Evolutionary conservation across 2,797 vertebrate genomes (phyloP).

Genomic region (Nannoperca australis): DNA sequence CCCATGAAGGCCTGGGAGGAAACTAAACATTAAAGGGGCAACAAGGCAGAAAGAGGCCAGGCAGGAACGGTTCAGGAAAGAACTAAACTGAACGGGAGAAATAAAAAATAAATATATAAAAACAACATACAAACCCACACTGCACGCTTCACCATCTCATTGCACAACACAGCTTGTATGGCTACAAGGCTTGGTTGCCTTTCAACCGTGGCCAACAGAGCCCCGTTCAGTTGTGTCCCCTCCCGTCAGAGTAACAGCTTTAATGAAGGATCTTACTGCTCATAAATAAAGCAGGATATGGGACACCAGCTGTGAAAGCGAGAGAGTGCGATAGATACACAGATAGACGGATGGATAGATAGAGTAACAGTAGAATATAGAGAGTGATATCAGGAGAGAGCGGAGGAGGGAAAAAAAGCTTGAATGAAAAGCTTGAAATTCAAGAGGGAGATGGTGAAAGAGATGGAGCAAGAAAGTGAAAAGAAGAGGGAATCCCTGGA

Average conservation of each 20-base stretch:
- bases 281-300: slow-evolving; percentile 81
- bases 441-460: slow-evolving; percentile 12
- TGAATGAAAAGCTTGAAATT: not conserved
- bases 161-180: slow-evolving; percentile 47
- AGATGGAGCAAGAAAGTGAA: slow-evolving; percentile 17
- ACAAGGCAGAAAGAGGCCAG: slow-evolving; percentile 50
- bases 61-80: slow-evolving; percentile 24
- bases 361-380: slow-evolving; percentile 26
- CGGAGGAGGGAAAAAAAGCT: not conserved
- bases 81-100: not conserved
- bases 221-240: slow-evolving; percentile 52
- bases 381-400: slow-evolving; percentile 1
- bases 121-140: slow-evolving; percentile 34
- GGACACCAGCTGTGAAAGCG: slow-evolving; percentile 69
- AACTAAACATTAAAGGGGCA: slow-evolving; percentile 65
- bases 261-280: slow-evolving; percentile 80
- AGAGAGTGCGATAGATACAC: slow-evolving; percentile 33
- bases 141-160: slow-evolving; percentile 41
- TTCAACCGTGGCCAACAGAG: slow-evolving; percentile 46
- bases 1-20: slow-evolving; percentile 40
- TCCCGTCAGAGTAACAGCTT: slow-evolving; percentile 63
- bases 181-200: slow-evolving; percentile 54
- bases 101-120: slow-evolving; percentile 5
- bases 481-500: not conserved
- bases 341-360: slow-evolving; percentile 41